Evolutionary conservation across 2,797 vertebrate genomes (phyloP).

Genomic region (Trichosurus vulpecula): DNA sequence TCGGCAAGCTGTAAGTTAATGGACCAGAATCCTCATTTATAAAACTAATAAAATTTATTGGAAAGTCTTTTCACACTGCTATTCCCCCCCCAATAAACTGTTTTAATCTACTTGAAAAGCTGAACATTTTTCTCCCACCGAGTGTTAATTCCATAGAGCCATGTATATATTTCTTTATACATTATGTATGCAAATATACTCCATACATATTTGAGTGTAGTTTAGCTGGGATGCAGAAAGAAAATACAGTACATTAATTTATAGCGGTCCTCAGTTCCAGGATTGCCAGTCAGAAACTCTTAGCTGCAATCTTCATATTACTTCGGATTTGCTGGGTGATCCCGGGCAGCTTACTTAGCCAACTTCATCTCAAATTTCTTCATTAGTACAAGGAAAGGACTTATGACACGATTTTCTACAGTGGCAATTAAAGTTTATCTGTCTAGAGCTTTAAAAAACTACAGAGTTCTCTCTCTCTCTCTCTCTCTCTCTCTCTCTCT

Average conservation of each 20-base stretch:
- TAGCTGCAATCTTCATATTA: constrained; percentile 21
- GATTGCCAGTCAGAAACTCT: constrained; percentile 17
- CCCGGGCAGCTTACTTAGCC: not conserved
- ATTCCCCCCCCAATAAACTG: constrained; percentile 73
- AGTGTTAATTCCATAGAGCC: constrained; percentile 50
- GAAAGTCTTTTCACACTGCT: constrained; percentile 73
- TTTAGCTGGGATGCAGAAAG: constrained; percentile 25
- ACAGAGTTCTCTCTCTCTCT: not conserved
- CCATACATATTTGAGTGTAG: constrained; percentile 43
- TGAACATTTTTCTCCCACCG: constrained; percentile 61
- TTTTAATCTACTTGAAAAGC: constrained; percentile 71
- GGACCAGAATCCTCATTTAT: constrained; percentile 72
- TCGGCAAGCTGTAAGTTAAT: constrained; percentile 76
- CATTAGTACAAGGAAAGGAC: constrained; percentile 37
- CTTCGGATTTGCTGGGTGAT: not conserved
- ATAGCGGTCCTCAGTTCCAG: constrained; percentile 33
- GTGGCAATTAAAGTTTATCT: not conserved
- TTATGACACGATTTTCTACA: not conserved
- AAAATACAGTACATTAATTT: constrained; percentile 38
- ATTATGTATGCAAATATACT: constrained; percentile 63
- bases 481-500: not conserved
- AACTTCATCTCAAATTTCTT: not conserved
- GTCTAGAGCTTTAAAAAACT: not conserved
- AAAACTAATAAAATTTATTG: constrained; percentile 79
- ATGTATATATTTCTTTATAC: constrained; percentile 53